phyloP scores from a whole-genome alignment of 2,888 invertebrate species.

The Automeris io region DNA sequence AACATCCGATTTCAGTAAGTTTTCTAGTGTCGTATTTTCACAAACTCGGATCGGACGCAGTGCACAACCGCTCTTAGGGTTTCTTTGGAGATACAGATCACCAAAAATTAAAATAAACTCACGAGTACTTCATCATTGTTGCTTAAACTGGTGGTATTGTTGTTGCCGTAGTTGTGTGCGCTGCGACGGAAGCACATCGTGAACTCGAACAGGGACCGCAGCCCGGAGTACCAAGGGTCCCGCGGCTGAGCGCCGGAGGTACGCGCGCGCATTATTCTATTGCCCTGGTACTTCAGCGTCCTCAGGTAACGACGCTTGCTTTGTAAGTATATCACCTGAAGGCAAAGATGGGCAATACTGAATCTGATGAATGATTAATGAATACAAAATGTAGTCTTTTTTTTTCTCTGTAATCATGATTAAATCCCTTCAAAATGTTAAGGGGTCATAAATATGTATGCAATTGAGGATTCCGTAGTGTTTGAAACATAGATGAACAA shows the following conservation, averaged over 20 bases:
- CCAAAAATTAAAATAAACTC: conserved; percentile 17
- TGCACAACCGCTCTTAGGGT: too few relatives aligned
- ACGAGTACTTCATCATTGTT: conserved; percentile 61
- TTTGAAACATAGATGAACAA: too few relatives aligned
- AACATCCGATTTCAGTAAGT: too few relatives aligned
- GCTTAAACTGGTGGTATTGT: conserved; percentile 43
- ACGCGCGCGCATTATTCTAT: conserved; percentile 52
- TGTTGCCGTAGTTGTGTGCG: conserved; percentile 43
- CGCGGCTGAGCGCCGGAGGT: conserved; percentile 20
- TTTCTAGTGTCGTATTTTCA: too few relatives aligned
- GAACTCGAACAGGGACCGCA: conserved; percentile 45
- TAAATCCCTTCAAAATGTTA: too few relatives aligned
- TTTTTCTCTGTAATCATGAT: too few relatives aligned
- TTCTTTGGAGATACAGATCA: background rate
- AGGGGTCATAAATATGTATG: too few relatives aligned
- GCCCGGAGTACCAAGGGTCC: conserved; percentile 36
- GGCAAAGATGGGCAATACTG: background rate
- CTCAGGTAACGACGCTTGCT: conserved; percentile 70
- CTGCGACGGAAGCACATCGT: conserved; percentile 55
- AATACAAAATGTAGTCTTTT: too few relatives aligned
- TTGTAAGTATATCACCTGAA: conserved; percentile 74
- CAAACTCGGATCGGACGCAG: too few relatives aligned
- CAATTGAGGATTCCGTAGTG: too few relatives aligned
- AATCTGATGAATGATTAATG: too few relatives aligned
- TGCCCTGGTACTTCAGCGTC: conserved; percentile 70